Conservation (phyloP, 1,140 invertebrate species). For the Nasonia longicornis region DNA sequence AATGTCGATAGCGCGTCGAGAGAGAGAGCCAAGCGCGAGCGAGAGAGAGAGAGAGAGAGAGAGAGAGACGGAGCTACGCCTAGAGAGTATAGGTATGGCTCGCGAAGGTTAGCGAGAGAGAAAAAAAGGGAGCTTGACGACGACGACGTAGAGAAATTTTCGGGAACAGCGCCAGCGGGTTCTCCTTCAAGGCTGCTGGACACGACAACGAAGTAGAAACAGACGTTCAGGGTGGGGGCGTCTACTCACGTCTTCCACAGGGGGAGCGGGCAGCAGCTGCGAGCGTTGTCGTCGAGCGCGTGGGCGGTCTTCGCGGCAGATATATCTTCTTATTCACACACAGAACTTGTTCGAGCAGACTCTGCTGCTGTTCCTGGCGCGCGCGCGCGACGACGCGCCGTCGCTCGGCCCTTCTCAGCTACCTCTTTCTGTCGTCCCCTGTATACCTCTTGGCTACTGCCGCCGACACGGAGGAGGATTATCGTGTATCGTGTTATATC, state of each 20-base stretch:
- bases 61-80: constrained; percentile 5
- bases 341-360: too few relatives aligned
- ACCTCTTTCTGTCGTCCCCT: too few relatives aligned
- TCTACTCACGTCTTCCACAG: constrained; percentile 20
- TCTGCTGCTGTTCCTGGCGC: too few relatives aligned
- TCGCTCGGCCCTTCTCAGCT: too few relatives aligned
- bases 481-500: too few relatives aligned
- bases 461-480: neutral
- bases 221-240: neutral
- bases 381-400: too few relatives aligned
- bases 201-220: neutral
- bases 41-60: neutral
- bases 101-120: constrained; percentile 5
- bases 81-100: neutral
- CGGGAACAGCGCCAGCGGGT: neutral
- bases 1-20: neutral
- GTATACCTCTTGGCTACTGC: neutral
- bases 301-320: neutral
- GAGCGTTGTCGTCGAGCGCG: constrained; percentile 4
- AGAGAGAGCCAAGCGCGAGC: neutral
- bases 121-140: neutral
- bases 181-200: neutral
- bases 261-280: constrained; percentile 10
- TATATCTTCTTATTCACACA: too few relatives aligned
- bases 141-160: neutral